Conservation (phyloP, 2,888 invertebrate genomes). For the Allygus modestus region DNA sequence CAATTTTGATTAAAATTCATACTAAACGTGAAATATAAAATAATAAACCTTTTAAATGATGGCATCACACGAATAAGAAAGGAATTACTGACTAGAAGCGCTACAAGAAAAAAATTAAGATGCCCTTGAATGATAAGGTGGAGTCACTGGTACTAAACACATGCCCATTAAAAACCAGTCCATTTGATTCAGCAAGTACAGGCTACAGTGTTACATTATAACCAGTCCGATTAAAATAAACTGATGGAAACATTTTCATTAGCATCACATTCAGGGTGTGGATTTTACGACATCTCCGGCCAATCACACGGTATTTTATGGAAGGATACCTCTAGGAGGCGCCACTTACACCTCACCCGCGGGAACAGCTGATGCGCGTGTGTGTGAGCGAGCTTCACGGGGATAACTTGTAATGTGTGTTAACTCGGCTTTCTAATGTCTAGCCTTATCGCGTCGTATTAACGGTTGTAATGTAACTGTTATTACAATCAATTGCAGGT, state of each 20-base stretch:
- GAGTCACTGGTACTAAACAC: too few relatives aligned
- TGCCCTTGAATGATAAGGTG: too few relatives aligned
- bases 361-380: neutral
- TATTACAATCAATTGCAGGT: slow-evolving; percentile 43
- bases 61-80: too few relatives aligned
- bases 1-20: too few relatives aligned
- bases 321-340: neutral
- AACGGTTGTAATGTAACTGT: slow-evolving; percentile 40
- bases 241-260: neutral
- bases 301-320: slow-evolving; percentile 7
- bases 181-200: neutral
- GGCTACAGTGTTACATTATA: neutral
- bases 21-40: too few relatives aligned
- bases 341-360: neutral
- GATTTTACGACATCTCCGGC: neutral
- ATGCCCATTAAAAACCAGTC: too few relatives aligned
- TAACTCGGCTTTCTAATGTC: slow-evolving; percentile 10
- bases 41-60: too few relatives aligned
- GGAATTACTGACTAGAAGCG: too few relatives aligned
- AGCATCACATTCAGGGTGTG: neutral
- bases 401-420: neutral
- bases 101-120: too few relatives aligned
- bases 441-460: slow-evolving; percentile 24
- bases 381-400: neutral
- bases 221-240: neutral